phyloP scores from a whole-genome alignment of 2,113 vertebrate species.

The Phrynocephalus versicolor region DNA sequence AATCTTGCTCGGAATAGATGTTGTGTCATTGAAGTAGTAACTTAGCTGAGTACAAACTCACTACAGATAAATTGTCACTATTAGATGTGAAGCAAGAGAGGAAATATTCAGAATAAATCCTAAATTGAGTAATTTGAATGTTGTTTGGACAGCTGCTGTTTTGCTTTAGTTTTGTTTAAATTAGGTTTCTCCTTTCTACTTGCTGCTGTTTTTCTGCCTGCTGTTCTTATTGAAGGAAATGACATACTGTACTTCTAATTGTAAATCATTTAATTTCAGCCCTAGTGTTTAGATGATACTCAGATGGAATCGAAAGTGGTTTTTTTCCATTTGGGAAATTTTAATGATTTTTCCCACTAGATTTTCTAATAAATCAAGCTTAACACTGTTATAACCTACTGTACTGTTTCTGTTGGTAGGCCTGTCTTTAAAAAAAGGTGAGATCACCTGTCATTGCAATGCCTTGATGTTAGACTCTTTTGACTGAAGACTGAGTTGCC shows the following conservation, averaged over 20 bases:
- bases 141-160: constrained; percentile 77
- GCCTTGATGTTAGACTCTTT: background rate
- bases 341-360: background rate
- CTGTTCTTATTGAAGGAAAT: constrained; percentile 10
- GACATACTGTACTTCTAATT: background rate
- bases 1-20: constrained; percentile 37
- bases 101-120: constrained; percentile 68
- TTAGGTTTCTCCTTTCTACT: constrained; percentile 53
- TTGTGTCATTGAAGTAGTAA: constrained; percentile 62
- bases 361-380: background rate
- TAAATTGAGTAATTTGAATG: constrained; percentile 67
- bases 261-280: fast-evolving
- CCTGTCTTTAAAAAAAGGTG: background rate
- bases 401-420: background rate
- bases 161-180: constrained; percentile 64
- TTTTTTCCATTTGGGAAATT: background rate
- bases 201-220: constrained; percentile 52
- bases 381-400: background rate
- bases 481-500: background rate
- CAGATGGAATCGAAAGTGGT: no score
- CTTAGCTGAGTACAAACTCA: constrained; percentile 61
- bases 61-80: constrained; percentile 65
- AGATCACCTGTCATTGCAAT: background rate
- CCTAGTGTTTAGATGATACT: background rate
- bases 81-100: constrained; percentile 53